Evolutionary conservation across 2,888 invertebrate species (phyloP), one percentile per base, ranked within the genome.

Genomic region (Ophion ellenae): DNA sequence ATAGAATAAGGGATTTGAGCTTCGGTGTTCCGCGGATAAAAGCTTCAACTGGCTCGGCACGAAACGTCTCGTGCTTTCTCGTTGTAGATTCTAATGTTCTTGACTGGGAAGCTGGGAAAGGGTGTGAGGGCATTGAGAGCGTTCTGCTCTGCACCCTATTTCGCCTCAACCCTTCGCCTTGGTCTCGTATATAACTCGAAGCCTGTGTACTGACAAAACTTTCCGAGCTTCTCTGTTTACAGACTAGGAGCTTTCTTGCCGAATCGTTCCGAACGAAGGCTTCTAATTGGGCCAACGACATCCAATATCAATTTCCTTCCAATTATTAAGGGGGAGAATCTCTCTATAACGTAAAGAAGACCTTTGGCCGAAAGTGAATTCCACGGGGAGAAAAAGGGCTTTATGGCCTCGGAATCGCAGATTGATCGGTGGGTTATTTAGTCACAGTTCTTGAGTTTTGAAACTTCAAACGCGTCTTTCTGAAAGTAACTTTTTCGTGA

Each of bases 1-100:
- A 83, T 86, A 78, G 82, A 86, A 84, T 83, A 77, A 86, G 83
- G 83, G 86, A 86, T 86, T 83, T 83, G 81, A 86, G 83, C 74
- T 86, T 83, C 66, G 74, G 40, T 47, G 78, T 78, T 75, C 70
- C 78, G 40, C 78, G 85, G 81, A 85, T 85, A 78, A 82, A 81
- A 45, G 28, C 74, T 67, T 57, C 11, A 45, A 59, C 59, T 24
- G 45, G 63, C 45, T 79, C 20, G 53, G 75, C 66, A 79, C 61
- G 14, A 67, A 67, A 74, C 59, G 67, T 70, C 66, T 77, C 47
- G 80, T 70, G 70, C 63, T 80, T 66, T 67, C n/a, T 66, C 77
- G 47, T 14, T 75, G 70, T 40, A 70, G 70, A 77, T 73, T 57
- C 81, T 78, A 78, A 81, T 82, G 78, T 85, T 75, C 81, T 75